Base-by-base conservation (phyloP, 2,888 invertebrate genomes). In the Campaea margaritaria region DNA sequence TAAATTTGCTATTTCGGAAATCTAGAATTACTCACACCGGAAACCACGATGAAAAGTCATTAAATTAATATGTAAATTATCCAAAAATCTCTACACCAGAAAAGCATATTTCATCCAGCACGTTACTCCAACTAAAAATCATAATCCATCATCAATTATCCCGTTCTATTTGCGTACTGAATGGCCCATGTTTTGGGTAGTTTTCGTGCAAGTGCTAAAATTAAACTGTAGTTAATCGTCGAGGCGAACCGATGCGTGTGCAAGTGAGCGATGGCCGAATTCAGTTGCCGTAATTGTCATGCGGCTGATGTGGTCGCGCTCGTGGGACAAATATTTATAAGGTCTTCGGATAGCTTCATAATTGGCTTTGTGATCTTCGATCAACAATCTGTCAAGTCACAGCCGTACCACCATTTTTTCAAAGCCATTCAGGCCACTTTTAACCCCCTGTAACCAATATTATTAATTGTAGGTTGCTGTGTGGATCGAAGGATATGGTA, bases 281-380 rank as follows among this genome's bases (percentile, higher is more conserved):
- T 86, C 83, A 88, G 80, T 87, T 80, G 87, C 78, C 75, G 86
- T 91, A 91, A 91, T 91, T 91, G 89, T 83, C 79, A 79, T 76
- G 84, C 79, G 83, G 75, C 72, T 31, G 31, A 31, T 31, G 31
- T 9, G 31, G 31, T 10, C 65, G 80, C 75, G 78, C 77, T 67
- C 39, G 28, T 14, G n/a, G 61, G 71, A 31, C 31, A 3, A 31
- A 7, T 1, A 9, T 31, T 31, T 36, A 5, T 1, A 36, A 4
- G 12, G 36, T 36, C 1, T 12, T 36, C 12, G 36, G 36, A 31
- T 31, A 31, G 31, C 3, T 21, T 21, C 21, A 21, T 21, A 2
- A 21, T 21, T 21, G 21, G 21, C 5, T 2, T 21, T 21, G n/a
- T n/a, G n/a, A n/a, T n/a, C n/a, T n/a, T n/a, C n/a, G n/a, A n/a